These are phyloP conservation scores for Threskiornis aethiopicus DNA, from an alignment of 2,797 vertebrate species.

Conservation along the genomic window DNA sequence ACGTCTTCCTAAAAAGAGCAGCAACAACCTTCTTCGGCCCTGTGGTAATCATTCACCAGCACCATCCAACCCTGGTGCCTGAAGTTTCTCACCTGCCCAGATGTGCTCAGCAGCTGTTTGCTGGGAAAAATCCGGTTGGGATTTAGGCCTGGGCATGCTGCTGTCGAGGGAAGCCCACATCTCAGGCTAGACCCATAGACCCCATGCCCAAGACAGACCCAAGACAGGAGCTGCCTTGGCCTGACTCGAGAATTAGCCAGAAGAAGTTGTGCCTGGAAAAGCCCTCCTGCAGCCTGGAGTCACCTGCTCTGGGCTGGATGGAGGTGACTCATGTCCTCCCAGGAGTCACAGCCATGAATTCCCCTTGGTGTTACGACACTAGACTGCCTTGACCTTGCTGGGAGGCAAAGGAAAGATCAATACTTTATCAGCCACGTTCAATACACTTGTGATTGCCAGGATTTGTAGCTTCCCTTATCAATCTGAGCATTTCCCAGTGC, in stretches of 20 bases:
- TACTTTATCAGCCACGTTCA: background rate
- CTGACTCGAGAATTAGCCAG: fast-evolving
- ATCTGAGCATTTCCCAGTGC: background rate
- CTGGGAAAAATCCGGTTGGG: background rate
- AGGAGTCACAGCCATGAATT: background rate
- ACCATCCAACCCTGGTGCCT: background rate
- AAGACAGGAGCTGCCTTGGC: background rate
- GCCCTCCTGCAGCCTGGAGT: background rate
- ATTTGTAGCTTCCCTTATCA: background rate
- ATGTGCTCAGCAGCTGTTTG: background rate
- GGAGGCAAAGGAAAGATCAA: background rate
- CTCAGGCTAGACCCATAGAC: background rate
- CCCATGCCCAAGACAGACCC: background rate
- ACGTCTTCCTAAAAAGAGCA: background rate
- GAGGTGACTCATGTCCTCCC: background rate
- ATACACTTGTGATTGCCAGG: background rate
- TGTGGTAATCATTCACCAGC: background rate
- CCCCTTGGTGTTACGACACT: background rate
- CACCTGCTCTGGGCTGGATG: background rate
- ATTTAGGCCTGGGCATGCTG: background rate
- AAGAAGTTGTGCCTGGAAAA: background rate
- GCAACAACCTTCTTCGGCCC: background rate
- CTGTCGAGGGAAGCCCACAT: background rate
- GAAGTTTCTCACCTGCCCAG: background rate
- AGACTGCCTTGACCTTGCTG: background rate